Base-by-base conservation (phyloP, 2,113 vertebrate species). In the Maccullochella peelii region DNA sequence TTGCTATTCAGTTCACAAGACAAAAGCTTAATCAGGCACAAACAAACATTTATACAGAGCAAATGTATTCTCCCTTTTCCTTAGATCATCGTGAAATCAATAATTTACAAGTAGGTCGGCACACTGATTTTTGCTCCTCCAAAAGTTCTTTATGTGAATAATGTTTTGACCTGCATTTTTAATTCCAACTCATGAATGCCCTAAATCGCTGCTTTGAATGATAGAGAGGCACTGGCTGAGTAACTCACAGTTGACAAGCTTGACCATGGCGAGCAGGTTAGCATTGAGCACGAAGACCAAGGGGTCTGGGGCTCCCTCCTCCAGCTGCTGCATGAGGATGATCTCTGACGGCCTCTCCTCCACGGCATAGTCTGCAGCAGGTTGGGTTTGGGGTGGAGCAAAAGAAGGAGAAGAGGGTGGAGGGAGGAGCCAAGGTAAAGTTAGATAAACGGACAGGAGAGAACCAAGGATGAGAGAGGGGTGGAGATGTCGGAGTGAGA, bases 221-320 rank as follows among this genome's bases (percentile, higher is more conserved):
- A 8, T 33, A 20, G 18, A 40, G 30, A 66, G 6, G 0, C 7
- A 11, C 21, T 12, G 27, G 7, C 12, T 30, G 68, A 8, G 27
- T 0, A 14, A 98, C 98, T 99, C 96, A 99, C 98, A 99, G 94
- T 99, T 99, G 85, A 99, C 98, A 63, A 99, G 97, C 94, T 99
- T 99, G 92, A 99, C 97, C 98, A 99, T 98, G 82, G 97, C 97
- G 83, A 99, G 96, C 87, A 99, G 96, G 95, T 99, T 99, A 62
- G 98, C 98, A 76, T 99, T 99, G 89, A 99, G 97, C 88, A 99
- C 98, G 66, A 99, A 99, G 18, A 99, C 98, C 92, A 99, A 95
- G 21, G 98, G 98, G 85, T 99, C 97, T 12, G 96, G 97, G 40
- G 97, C 97, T 23, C 97, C 97, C 85, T 99, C 98, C 86, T 99